Evolutionary conservation across 2,113 vertebrate species (phyloP), one percentile per base, ranked within the genome.

Genomic region (Nothoprocta pentlandii): DNA sequence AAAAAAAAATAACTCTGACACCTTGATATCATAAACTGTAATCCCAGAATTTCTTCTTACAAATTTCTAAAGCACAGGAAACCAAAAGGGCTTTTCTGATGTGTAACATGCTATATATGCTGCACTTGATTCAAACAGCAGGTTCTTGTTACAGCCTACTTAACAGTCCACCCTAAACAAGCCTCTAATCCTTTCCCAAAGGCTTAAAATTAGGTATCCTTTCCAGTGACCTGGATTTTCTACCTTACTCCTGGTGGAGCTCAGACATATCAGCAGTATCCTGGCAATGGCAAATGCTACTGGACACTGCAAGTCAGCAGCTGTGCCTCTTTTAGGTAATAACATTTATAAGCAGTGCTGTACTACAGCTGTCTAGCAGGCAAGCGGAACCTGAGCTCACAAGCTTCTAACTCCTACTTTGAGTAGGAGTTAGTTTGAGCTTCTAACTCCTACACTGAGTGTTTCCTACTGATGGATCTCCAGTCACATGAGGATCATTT

Each of bases 301-400:
- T 56, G 28, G 63, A 68, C 46, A 14, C 59, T 75, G n/a, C 42
- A 92, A 49, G n/a, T 30, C 70, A 91, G 75, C 4, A 11, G 74
- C 74, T 82, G 58, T 63, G 28, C 75, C 87, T 59, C 39, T 80
- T 94, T 92, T 91, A 94, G 51, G 79, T 93, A 93, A 90, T 80
- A 61, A 86, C 83, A 86, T 90, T 93, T 84, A 90, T 69, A 61
- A 88, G 79, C 84, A 70, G 17, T 9, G 25, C 79, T 85, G 81
- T 36, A 49, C 63, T 56, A 14, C 2, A 70, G 17, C 67, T 1
- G 2, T 78, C 49, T 61, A 59, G 53, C 8, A 0, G 54, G 67
- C 12, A 67, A 23, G 46, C 12, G 8, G 79, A 62, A 78, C 32
- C 88, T 87, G 53, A 66, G 61, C 13, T 69, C 86, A 49, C 12